Percentiles rank a stretch among this genome's conserved stretches.
Evolutionary conservation across 1,140 invertebrate genomes (phyloP).

Genomic region (Microplitis demolitor): DNA sequence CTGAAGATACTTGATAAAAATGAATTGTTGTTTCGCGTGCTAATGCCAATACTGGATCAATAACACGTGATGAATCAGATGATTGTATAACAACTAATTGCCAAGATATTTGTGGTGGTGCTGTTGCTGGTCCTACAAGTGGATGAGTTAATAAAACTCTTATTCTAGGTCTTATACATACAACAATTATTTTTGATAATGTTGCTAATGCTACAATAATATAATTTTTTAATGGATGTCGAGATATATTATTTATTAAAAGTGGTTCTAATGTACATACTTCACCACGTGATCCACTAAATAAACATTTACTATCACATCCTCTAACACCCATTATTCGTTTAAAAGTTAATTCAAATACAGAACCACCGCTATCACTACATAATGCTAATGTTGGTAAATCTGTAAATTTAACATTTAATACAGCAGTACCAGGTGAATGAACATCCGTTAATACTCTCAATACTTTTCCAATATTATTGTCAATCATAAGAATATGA

Average conservation of each 20-base stretch:
- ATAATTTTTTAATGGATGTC: constrained; percentile 75
- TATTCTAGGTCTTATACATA: constrained; percentile 79
- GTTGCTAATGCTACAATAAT: constrained; percentile 91
- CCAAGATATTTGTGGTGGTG: constrained; percentile 89
- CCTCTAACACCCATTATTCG: constrained; percentile 86
- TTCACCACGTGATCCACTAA: constrained; percentile 93
- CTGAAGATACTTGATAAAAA: constrained; percentile 76
- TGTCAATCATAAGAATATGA: constrained; percentile 83
- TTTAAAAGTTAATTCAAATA: constrained; percentile 93
- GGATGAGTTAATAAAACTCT: constrained; percentile 72
- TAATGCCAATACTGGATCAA: constrained; percentile 86
- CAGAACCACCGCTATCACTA: constrained; percentile 95
- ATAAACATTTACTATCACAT: constrained; percentile 87
- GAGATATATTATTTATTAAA: constrained; percentile 70
- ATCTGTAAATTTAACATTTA: constrained; percentile 85
- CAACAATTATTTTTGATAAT: constrained; percentile 88
- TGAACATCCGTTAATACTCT: constrained; percentile 84
- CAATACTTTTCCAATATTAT: constrained; percentile 76
- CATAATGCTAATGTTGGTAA: constrained; percentile 78
- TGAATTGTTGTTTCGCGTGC: constrained; percentile 78
- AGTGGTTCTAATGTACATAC: constrained; percentile 89
- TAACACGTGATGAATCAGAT: constrained; percentile 72
- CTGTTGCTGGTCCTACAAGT: constrained; percentile 67
- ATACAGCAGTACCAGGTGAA: constrained; percentile 83
- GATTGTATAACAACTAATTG: constrained; percentile 87